Evolutionary conservation across 1,140 invertebrate species (phyloP).

Genomic region (Papilio machaon): DNA sequence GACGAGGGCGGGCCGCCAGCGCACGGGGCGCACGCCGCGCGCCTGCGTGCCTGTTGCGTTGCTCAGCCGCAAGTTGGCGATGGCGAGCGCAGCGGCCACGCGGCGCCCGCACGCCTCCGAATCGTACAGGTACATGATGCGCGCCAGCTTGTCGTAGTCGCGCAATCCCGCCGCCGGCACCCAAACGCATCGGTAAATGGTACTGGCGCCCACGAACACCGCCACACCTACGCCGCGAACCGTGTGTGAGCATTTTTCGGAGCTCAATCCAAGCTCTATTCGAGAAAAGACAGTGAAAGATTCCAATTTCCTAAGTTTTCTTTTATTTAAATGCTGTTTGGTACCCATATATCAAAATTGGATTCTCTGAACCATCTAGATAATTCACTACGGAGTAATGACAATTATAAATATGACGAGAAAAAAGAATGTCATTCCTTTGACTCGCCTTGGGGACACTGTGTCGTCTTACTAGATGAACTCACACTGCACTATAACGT

Average conservation of each 20-base stretch:
- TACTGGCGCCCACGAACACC: constrained; percentile 53
- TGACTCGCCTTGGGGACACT: not conserved
- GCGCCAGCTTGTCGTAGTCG: constrained; percentile 63
- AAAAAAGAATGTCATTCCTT: not conserved
- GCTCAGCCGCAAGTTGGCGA: constrained; percentile 55
- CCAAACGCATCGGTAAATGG: constrained; percentile 62
- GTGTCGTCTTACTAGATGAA: not conserved
- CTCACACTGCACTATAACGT: constrained; percentile 23
- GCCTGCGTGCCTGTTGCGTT: constrained; percentile 58
- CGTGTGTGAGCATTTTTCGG: not conserved
- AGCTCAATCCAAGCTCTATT: not conserved
- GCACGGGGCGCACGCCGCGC: constrained; percentile 55
- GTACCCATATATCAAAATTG: not conserved
- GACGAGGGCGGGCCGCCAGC: constrained; percentile 52
- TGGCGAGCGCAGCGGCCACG: constrained; percentile 40
- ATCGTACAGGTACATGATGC: constrained; percentile 73
- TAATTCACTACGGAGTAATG: not conserved
- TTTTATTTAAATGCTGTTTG: not conserved
- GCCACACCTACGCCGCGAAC: constrained; percentile 52
- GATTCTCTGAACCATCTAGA: not conserved
- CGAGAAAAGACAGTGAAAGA: not conserved
- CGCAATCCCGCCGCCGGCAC: constrained; percentile 49
- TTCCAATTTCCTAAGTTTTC: not conserved
- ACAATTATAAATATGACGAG: not conserved
- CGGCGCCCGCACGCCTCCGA: constrained; percentile 59